Base-by-base conservation (phyloP, 2,113 vertebrate genomes). In the Peromyscus leucopus region DNA sequence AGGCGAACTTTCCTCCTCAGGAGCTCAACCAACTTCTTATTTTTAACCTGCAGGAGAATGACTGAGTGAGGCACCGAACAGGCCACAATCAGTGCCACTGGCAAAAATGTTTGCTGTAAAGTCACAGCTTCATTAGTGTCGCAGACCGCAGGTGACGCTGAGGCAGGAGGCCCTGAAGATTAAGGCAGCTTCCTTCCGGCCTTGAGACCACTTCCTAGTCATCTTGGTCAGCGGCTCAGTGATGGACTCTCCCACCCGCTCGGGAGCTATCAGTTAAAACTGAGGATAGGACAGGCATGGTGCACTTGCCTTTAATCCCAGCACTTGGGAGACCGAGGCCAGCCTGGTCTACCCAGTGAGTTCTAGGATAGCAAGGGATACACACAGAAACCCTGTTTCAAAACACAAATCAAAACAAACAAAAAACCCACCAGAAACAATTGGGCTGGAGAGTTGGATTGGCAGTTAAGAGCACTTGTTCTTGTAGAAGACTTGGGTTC, bases 1-100 rank as follows among this genome's bases (percentile, higher is more conserved):
- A 99, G 99, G 31, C 99, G 99, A 12, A 99, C 99, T 93, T 99
- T 99, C 93, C 99, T 99, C 97, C 99, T 99, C 95, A 99, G 96
- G 86, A 99, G 98, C 89, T 99, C 99, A 98, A 99, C 99, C 97
- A 99, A 90, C 31, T 98, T 99, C 97, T 99, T 99, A 96, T 99
- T 99, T 96, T 99, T 99, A 7, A 99, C 99, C 99, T 99, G 95
- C 55, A 96, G 57, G 97, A 95, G 42, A 98, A 96, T 0, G 91
- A 91, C 51, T 59, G 22, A 61, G 94, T 98, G 85, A 98, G 83
- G 89, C 2, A 13, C 91, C 95, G 93, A 51, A n/a, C 2, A 12
- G 15, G 76, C 6, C 46, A 36, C 65, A 31, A 42, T 16, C 59
- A 31, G 5, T 9, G 46, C 91, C 33, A 8, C 31, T 8, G 46